Percentiles rank a stretch among this genome's conserved stretches.
Conservation (phyloP, 2,113 vertebrate species). For the Xiphophorus hellerii region DNA sequence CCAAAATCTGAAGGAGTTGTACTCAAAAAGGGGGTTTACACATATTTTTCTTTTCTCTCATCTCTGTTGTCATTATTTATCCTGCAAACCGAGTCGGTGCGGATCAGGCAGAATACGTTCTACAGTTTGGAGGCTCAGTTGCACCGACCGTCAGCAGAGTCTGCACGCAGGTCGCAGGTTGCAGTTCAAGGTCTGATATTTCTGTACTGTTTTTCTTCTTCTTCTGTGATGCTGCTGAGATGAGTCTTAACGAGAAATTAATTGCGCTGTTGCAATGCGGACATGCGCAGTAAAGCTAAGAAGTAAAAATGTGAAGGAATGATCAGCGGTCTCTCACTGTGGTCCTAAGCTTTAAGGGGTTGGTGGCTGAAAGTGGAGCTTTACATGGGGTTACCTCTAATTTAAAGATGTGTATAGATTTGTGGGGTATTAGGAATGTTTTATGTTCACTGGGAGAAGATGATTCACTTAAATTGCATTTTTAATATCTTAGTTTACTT, state of each 20-base stretch:
- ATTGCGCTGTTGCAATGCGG: constrained; percentile 27
- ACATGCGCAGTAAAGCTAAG: constrained; percentile 32
- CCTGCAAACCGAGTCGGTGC: not conserved
- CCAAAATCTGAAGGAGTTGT: too few relatives aligned
- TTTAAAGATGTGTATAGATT: not conserved
- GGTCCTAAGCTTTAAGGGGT: too few relatives aligned
- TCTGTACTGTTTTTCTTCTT: not conserved
- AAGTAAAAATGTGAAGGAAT: constrained; percentile 8
- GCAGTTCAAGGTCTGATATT: not conserved
- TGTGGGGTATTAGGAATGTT: not conserved
- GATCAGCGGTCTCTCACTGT: not conserved
- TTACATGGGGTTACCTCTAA: not conserved
- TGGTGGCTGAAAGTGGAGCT: too few relatives aligned
- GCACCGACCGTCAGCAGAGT: not conserved
- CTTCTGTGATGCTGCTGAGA: not conserved
- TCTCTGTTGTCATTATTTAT: not conserved
- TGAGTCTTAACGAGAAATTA: constrained; percentile 34
- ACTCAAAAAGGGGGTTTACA: too few relatives aligned
- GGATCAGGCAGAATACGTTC: not conserved
- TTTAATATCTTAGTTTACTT: not conserved
- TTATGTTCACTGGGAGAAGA: not conserved
- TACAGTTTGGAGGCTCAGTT: not conserved
- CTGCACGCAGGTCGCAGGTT: not conserved
- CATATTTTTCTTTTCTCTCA: too few relatives aligned
- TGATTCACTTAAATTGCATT: not conserved